Base-by-base conservation (phyloP, 2,113 vertebrate genomes). In the Pleuronectes platessa region DNA sequence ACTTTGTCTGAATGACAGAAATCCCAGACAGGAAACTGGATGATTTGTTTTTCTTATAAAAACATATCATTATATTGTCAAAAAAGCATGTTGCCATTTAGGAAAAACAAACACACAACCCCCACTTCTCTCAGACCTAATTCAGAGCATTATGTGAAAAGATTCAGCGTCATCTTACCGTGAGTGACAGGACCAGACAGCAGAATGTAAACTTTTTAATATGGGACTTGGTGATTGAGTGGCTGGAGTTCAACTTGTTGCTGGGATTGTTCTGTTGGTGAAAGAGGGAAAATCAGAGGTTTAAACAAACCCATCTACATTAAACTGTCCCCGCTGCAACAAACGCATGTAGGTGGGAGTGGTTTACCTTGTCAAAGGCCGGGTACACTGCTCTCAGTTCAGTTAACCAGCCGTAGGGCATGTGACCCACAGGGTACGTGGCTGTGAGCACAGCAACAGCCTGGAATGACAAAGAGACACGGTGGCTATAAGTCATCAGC, bases 371-470 rank as follows among this genome's bases (percentile, higher is more conserved):
- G 93, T 99, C 96, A 82, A 99, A 99, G 70, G 98, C 98, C 23
- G 98, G 98, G 86, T 97, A 99, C 9, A 99, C 95, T 6, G 98
- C 98, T 56, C 98, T 95, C 78, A 99, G 96, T 78, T 99, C 98
- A 2, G 97, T 99, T 84, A 99, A 71, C 98, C 98, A 99, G 68
- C 98, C 98, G 20, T 99, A 99, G 0, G 98, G 98, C 98, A 99
- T 98, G 90, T 99, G 98, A 84, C 98, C 98, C 87, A 99, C 98
- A 0, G 98, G 98, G 87, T 99, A 99, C 0, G 98, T 98, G 59
- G 98, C 98, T 37, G 98, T 99, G 89, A 99, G 91, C 82, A 99
- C 98, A 0, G 98, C 98, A 83, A 99, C 97, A 0, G 98, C 98
- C 98, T 99, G 83, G 0, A 92, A 88, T 40, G 76, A 88, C 70